Evolutionary conservation across 2,113 vertebrate species (phyloP).

Genomic region (Tetrao urogallus): DNA sequence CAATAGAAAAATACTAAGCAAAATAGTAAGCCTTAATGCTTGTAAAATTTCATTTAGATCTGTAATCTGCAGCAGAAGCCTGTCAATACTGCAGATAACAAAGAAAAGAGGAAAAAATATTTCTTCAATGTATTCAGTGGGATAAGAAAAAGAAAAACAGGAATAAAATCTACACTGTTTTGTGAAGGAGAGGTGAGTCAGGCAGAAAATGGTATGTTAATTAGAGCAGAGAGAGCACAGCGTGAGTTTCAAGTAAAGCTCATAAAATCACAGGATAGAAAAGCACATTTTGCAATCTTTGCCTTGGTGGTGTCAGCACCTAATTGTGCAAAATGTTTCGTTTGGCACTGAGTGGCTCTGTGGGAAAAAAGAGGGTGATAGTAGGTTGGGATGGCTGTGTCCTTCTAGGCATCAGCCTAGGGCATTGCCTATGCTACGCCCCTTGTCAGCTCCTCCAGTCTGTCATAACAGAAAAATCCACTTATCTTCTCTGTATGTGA

Average conservation of each 20-base stretch:
- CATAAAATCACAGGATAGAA: background rate
- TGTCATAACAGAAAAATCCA: background rate
- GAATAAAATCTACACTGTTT: background rate
- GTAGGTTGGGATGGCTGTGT: accelerated
- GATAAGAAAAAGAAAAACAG: background rate
- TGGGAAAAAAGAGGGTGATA: background rate
- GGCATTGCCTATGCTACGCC: background rate
- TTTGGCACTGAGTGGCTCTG: background rate
- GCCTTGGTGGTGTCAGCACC: background rate
- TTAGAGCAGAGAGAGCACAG: background rate
- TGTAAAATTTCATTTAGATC: background rate
- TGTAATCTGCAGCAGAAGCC: background rate
- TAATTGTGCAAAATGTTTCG: background rate
- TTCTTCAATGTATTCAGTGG: background rate
- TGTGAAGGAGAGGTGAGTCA: background rate
- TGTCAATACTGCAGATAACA: background rate
- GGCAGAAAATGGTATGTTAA: background rate
- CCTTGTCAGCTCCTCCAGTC: background rate
- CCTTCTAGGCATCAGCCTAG: background rate
- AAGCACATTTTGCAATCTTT: background rate
- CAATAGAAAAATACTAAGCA: background rate
- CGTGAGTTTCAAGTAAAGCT: background rate
- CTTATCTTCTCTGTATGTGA: background rate
- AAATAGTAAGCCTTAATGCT: background rate
- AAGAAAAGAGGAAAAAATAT: background rate